Evolutionary conservation across 1,140 invertebrate species (phyloP), one percentile per base, ranked within the genome.

Genomic region (Melitaea cinxia): DNA sequence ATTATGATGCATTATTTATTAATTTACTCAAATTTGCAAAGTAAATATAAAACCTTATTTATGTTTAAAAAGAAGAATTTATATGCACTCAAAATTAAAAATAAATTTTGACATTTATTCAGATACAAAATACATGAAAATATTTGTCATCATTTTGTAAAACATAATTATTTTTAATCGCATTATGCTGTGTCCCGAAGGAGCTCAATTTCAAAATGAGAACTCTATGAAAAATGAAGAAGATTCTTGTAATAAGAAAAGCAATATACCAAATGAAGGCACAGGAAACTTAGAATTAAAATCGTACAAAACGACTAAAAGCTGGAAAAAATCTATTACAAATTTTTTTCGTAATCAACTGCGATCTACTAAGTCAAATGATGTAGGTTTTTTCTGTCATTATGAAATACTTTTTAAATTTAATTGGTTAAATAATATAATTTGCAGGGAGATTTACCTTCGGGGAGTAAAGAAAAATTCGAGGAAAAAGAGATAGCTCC

Each of bases 331-430:
- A 63, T 86, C 86, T 49, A 75, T 90, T 45, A 78, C 83, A 1
- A 86, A 82, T 68, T 90, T 90, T 59, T 90, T 90, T 72, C 76
- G 85, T 9, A 83, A 85, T 72, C 85, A 85, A 68, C 71, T 85
- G 60, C 81, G 85, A 33, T 81, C 88, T 39, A 83, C 83, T 7
- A 88, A 80, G 74, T 89, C 87, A 6, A 89, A 85, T 57, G 85
- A 88, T 66, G 86, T 89, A 76, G 83, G 83, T 73, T 58, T 61
- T 33, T 55, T 49, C 54, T 49, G n/a, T 15, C 19, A 47, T 17
- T 39, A 6, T 26, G 6, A 1, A 5, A 49, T 52, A n/a, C 17
- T 3, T 42, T 19, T 42, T 42, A 17, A 15, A 1, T 42, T 42
- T 17, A 26, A 21, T 28, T 62, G 47, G 12, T 39, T 55, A 21